Base-by-base conservation (phyloP, 1,140 invertebrate genomes). In the Anthonomus grandis region DNA sequence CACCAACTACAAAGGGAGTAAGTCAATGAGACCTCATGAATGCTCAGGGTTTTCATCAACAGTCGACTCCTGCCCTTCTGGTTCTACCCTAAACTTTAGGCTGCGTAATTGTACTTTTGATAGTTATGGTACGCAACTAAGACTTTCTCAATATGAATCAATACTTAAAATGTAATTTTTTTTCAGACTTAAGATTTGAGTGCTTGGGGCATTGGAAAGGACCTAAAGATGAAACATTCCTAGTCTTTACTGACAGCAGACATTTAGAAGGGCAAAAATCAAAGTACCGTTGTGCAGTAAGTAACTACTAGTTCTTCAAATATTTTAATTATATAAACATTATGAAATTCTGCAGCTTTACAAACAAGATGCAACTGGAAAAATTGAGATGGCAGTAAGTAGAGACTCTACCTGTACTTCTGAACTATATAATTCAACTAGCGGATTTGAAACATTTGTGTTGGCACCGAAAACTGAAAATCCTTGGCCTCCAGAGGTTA, bases 201-300 rank as follows among this genome's bases (percentile, higher is more conserved):
- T 87, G 85, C 68, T 69, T 87, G 27, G 85, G 84, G 19, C 81
- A 80, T 62, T 87, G 85, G 85, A 75, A 75, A 54, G 81, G 79
- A 37, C 72, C 75, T 6, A 75, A 78, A 46, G 74, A 77, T 18
- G 78, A 85, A 55, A 75, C 75, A 17, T 87, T 81, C 66, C 60
- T 87, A 25, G 83, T 84, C 2, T 75, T 87, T 42, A 73, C 81
- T 57, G 84, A 86, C 63, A 79, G 77, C 3, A 67, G 78, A 63
- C 72, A 74, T 8, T 44, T 55, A 10, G 69, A 59, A 10, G 69
- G 67, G 31, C 70, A 70, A 60, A 73, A 78, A 56, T 81, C 84
- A 2, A 78, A 78, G 64, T 87, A 86, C 70, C 75, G 85, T 63
- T 87, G 85, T 67, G 85, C 83, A 22, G 84, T 87, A 75, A 77